phyloP scores from a whole-genome alignment of 2,113 vertebrate genomes.

The Sterna hirundo region DNA sequence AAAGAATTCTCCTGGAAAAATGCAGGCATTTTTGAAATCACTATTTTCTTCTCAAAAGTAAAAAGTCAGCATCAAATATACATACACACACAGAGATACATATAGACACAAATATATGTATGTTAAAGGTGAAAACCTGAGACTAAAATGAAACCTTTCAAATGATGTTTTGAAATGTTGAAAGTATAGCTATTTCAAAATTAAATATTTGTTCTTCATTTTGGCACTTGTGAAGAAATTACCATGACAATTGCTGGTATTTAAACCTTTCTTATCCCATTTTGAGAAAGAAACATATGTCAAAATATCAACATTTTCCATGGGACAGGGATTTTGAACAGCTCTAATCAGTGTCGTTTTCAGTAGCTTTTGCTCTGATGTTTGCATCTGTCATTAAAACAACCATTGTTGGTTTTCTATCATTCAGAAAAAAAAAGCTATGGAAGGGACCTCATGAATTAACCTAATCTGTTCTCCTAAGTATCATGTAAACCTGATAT shows the following conservation, averaged over 20 bases:
- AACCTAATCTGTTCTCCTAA: not conserved
- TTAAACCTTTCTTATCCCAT: not conserved
- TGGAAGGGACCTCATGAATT: not conserved
- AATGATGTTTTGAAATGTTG: not conserved
- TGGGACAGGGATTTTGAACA: not conserved
- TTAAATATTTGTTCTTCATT: not conserved
- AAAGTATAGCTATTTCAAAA: not conserved
- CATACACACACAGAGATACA: accelerated
- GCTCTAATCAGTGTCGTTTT: not conserved
- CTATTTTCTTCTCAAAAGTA: not conserved
- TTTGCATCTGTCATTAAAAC: not conserved
- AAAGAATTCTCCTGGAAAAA: not conserved
- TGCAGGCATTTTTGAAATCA: not conserved
- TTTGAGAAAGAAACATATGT: not conserved
- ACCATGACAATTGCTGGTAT: not conserved
- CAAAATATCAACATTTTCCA: not conserved
- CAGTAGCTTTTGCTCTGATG: not conserved
- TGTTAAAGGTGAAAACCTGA: not conserved
- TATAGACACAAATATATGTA: not conserved
- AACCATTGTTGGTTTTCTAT: not conserved
- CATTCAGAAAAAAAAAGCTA: not conserved
- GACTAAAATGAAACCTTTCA: not conserved
- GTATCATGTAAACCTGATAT: not conserved
- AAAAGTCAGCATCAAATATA: not conserved
- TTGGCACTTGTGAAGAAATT: not conserved